phyloP scores from a whole-genome alignment of 2,888 invertebrate genomes.

The Dynastes maya region DNA sequence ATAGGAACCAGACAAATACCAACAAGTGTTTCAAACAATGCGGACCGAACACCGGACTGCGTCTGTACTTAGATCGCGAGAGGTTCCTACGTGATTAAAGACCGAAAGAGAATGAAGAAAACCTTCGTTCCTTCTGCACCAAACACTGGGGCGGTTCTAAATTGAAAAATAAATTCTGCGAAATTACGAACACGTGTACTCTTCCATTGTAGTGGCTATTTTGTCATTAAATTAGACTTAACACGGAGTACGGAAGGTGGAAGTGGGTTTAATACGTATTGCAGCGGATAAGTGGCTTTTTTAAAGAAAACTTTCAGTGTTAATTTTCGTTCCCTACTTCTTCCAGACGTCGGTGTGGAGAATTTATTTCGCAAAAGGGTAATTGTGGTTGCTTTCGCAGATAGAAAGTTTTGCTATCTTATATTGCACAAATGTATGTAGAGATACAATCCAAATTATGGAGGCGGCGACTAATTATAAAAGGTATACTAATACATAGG shows the following conservation, averaged over 20 bases:
- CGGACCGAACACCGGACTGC: background rate
- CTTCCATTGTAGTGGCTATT: constrained; percentile 10
- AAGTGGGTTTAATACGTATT: constrained; percentile 13
- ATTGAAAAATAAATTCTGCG: constrained; percentile 43
- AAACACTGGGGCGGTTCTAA: constrained; percentile 10
- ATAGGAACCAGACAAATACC: constrained; percentile 20
- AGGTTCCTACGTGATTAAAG: constrained; percentile 18
- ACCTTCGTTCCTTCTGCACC: constrained; percentile 12
- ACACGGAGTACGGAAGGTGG: background rate
- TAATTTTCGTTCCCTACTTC: constrained; percentile 18
- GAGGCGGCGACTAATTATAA: no score
- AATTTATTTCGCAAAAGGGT: constrained; percentile 8
- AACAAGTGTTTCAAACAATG: constrained; percentile 31
- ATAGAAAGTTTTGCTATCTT: background rate
- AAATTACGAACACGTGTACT: constrained; percentile 42
- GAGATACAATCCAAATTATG: background rate
- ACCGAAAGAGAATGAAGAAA: constrained; percentile 19
- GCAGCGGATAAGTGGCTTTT: constrained; percentile 17
- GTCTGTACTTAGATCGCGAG: constrained; percentile 13
- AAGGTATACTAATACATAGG: no score
- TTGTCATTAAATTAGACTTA: constrained; percentile 45
- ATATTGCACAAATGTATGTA: no score
- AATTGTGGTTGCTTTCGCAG: background rate
- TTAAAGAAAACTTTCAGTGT: constrained; percentile 21
- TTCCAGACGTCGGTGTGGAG: background rate